Conservation (phyloP, 2,888 invertebrate genomes). For the Cylloceria caligata region DNA sequence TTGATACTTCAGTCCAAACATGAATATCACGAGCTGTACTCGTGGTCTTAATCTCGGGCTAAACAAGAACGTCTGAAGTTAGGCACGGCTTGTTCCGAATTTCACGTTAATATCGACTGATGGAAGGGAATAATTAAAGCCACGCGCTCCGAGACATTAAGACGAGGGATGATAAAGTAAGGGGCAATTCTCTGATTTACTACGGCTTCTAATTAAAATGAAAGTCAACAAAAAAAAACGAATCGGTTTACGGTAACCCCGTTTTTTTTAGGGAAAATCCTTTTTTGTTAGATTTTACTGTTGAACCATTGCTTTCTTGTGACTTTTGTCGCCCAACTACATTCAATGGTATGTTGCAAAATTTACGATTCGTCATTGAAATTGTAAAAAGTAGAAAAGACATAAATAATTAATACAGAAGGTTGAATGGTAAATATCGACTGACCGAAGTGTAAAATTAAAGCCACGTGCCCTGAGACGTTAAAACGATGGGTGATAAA, state of each 20-base stretch:
- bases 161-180: neutral
- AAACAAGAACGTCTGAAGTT: too few relatives aligned
- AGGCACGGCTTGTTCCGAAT: too few relatives aligned
- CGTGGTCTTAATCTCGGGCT: too few relatives aligned
- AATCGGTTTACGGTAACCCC: constrained; percentile 14
- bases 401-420: constrained; percentile 4
- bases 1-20: too few relatives aligned
- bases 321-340: constrained; percentile 34
- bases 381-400: constrained; percentile 25
- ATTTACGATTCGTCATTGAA: constrained; percentile 49
- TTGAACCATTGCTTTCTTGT: constrained; percentile 26
- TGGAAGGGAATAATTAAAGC: constrained; percentile 9
- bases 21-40: too few relatives aligned
- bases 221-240: constrained; percentile 26
- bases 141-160: constrained; percentile 3
- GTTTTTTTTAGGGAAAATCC: neutral
- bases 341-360: constrained; percentile 40
- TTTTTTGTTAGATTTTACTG: constrained; percentile 34
- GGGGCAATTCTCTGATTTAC: neutral
- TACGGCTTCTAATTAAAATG: neutral
- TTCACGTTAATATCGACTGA: constrained; percentile 53
- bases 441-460: constrained; percentile 10
- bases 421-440: constrained; percentile 39
- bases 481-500: neutral
- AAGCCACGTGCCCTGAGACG: constrained; percentile 11